phyloP scores from a whole-genome alignment of 2,797 vertebrate genomes.

The Smutsia temminckii region DNA sequence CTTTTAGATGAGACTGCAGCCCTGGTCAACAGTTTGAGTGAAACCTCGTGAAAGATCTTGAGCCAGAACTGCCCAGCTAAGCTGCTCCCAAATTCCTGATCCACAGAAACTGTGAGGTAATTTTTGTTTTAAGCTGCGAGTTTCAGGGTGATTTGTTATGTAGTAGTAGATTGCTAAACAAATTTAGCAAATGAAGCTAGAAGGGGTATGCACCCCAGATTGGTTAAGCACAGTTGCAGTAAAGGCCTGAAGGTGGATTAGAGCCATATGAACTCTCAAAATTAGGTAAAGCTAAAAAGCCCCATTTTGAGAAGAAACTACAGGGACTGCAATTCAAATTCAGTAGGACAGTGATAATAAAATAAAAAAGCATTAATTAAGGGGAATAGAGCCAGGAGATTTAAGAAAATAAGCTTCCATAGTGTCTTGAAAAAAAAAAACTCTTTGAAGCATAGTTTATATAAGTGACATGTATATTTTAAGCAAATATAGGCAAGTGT shows the following conservation, averaged over 20 bases:
- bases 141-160: neutral
- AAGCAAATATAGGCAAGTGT: neutral
- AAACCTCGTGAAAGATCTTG: neutral
- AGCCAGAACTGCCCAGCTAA: neutral
- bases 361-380: neutral
- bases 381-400: neutral
- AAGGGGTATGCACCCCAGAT: neutral
- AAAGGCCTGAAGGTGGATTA: neutral
- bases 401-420: neutral
- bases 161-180: neutral
- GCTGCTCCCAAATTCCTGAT: neutral
- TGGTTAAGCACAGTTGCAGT: neutral
- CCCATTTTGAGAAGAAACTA: neutral
- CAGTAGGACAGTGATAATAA: neutral
- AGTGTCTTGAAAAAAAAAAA: neutral
- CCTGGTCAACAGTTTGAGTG: neutral
- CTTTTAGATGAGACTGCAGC: neutral
- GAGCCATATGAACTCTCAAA: neutral
- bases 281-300: neutral
- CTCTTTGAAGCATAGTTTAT: neutral
- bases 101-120: neutral
- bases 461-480: neutral
- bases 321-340: neutral
- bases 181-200: neutral
- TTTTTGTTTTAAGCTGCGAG: neutral